These are phyloP conservation scores for Phalacrocorax brasilianus DNA, from an alignment of 2,113 vertebrate species.

Conservation along the genomic window DNA sequence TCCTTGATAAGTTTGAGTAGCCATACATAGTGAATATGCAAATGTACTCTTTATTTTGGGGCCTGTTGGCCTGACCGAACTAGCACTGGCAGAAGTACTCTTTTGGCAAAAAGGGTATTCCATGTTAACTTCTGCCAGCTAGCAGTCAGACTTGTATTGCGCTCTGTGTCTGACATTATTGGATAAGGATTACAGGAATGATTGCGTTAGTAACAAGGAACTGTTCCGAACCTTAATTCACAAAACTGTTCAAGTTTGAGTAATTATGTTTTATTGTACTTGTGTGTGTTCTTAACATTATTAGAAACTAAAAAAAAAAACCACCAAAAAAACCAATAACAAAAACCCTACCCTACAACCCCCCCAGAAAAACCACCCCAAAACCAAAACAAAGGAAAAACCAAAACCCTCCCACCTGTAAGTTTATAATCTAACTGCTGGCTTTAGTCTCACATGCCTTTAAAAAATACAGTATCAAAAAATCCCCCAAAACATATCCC, in stretches of 20 bases:
- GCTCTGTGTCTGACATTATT: neutral
- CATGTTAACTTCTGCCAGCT: neutral
- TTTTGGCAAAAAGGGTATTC: neutral
- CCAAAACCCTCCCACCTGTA: neutral
- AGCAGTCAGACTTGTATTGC: neutral
- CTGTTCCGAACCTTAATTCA: neutral
- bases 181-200: neutral
- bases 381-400: neutral
- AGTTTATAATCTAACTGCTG: neutral
- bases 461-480: neutral
- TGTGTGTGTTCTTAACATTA: neutral
- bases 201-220: neutral
- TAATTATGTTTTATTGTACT: neutral
- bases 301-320: neutral
- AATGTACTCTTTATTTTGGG: neutral
- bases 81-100: neutral
- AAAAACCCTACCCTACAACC: too few species aligned
- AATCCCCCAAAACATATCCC: neutral
- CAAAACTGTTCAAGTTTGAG: neutral
- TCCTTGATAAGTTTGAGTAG: neutral
- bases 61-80: neutral
- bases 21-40: neutral
- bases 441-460: neutral
- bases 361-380: too few species aligned
- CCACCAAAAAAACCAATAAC: neutral